Conservation (phyloP, 1,140 invertebrate genomes). For the Gryon sp. region DNA sequence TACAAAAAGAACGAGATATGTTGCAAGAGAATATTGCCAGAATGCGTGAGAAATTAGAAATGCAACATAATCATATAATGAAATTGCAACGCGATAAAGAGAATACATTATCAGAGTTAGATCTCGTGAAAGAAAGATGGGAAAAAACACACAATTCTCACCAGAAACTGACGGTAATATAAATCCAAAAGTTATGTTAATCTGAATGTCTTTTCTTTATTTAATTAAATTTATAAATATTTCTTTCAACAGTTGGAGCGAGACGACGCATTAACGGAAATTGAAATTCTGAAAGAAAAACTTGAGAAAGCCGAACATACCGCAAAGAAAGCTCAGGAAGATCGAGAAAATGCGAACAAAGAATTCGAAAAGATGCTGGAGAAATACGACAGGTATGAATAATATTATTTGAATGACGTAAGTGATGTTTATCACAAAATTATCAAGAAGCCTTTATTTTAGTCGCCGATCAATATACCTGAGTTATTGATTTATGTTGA, state of each 20-base stretch:
- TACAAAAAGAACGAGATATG: constrained; percentile 92
- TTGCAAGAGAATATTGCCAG: constrained; percentile 90
- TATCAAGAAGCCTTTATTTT: constrained; percentile 49
- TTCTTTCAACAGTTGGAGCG: constrained; percentile 86
- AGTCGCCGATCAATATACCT: constrained; percentile 49
- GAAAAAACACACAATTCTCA: constrained; percentile 91
- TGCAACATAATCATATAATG: constrained; percentile 87
- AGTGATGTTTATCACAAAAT: constrained; percentile 52
- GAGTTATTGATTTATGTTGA: constrained; percentile 53
- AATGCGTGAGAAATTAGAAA: constrained; percentile 88
- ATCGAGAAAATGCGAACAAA: constrained; percentile 91
- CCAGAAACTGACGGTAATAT: constrained; percentile 87
- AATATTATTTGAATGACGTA: constrained; percentile 28
- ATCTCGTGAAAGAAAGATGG: constrained; percentile 91
- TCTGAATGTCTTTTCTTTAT: too few relatives aligned
- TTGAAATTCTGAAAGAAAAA: constrained; percentile 93
- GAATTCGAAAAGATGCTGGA: constrained; percentile 95
- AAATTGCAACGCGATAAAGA: constrained; percentile 93
- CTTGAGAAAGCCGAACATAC: constrained; percentile 90
- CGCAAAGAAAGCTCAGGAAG: constrained; percentile 90
- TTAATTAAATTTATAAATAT: too few relatives aligned
- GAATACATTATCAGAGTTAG: constrained; percentile 89
- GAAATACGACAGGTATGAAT: constrained; percentile 91
- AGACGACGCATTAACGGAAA: constrained; percentile 90
- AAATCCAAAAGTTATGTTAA: not conserved